A percentile compares a stretch with the other conserved stretches of the same genome.
Evolutionary conservation across 2,888 invertebrate species (phyloP).

Genomic region (Drosophila crucigera): DNA sequence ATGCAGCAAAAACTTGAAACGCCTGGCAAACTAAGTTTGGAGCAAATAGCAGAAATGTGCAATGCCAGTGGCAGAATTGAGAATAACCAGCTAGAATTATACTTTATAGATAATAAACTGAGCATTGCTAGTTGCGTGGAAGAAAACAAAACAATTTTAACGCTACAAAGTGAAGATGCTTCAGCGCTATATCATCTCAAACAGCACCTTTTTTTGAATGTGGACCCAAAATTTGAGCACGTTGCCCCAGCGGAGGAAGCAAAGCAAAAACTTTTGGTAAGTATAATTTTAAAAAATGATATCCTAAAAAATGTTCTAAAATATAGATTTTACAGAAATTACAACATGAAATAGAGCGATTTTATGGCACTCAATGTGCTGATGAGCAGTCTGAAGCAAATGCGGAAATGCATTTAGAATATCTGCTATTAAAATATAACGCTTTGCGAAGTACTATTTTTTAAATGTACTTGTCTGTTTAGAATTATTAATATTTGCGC

Average conservation of each 20-base stretch:
- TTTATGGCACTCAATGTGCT: constrained; percentile 54
- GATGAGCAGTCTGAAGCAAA: constrained; percentile 29
- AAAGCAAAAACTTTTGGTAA: constrained; percentile 56
- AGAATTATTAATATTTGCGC: constrained; percentile 11
- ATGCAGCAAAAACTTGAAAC: constrained; percentile 36
- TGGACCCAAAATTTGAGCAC: background rate
- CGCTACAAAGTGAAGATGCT: constrained; percentile 47
- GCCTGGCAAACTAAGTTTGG: constrained; percentile 10
- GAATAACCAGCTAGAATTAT: constrained; percentile 31
- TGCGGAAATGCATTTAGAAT: constrained; percentile 62
- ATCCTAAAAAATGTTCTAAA: background rate
- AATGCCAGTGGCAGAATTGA: constrained; percentile 18
- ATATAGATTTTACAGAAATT: constrained; percentile 62
- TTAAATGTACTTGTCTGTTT: constrained; percentile 29
- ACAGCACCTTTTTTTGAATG: constrained; percentile 53
- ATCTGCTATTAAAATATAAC: constrained; percentile 66
- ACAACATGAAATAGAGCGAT: constrained; percentile 72
- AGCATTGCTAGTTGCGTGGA: constrained; percentile 9
- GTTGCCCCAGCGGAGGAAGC: constrained; percentile 5
- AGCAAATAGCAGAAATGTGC: constrained; percentile 37
- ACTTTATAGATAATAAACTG: constrained; percentile 51
- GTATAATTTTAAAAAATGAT: background rate
- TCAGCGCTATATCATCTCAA: constrained; percentile 69
- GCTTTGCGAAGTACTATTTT: constrained; percentile 63
- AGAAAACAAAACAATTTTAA: constrained; percentile 14